phyloP scores from a whole-genome alignment of 2,113 vertebrate genomes.

The Varanus komodoensis region DNA sequence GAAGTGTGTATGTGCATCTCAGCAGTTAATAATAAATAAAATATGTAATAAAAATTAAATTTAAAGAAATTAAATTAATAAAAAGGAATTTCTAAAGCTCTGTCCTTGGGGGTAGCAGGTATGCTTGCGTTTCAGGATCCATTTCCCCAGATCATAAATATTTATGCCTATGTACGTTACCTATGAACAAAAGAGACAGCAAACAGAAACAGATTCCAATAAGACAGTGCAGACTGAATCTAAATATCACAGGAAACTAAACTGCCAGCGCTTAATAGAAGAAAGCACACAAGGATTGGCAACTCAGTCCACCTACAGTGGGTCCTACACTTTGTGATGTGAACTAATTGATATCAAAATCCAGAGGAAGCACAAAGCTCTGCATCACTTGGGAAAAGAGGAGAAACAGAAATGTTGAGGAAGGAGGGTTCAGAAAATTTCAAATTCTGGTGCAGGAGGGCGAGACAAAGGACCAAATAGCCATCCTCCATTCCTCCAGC shows the following conservation, averaged over 20 bases:
- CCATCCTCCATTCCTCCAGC: not conserved
- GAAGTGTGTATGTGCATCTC: no score
- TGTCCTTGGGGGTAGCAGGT: not conserved
- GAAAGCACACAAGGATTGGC: not conserved
- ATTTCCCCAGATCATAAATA: not conserved
- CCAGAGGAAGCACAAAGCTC: not conserved
- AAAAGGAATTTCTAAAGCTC: not conserved
- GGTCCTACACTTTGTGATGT: not conserved
- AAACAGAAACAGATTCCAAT: not conserved
- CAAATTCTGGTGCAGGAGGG: not conserved
- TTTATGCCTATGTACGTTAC: not conserved
- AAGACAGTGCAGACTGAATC: not conserved
- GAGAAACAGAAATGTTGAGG: not conserved
- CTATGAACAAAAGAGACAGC: not conserved
- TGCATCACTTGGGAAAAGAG: not conserved
- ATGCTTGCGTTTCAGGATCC: not conserved
- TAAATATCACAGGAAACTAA: not conserved
- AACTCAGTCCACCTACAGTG: not conserved
- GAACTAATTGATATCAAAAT: not conserved
- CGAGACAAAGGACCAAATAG: not conserved
- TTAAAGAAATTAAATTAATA: not conserved
- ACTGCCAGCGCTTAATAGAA: not conserved
- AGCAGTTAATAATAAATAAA: no score
- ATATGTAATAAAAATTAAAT: no score
- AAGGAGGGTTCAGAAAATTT: no score